These are phyloP conservation scores for Calliphora vicina DNA, from an alignment of 1,140 invertebrate genomes.

Conservation along the genomic window DNA sequence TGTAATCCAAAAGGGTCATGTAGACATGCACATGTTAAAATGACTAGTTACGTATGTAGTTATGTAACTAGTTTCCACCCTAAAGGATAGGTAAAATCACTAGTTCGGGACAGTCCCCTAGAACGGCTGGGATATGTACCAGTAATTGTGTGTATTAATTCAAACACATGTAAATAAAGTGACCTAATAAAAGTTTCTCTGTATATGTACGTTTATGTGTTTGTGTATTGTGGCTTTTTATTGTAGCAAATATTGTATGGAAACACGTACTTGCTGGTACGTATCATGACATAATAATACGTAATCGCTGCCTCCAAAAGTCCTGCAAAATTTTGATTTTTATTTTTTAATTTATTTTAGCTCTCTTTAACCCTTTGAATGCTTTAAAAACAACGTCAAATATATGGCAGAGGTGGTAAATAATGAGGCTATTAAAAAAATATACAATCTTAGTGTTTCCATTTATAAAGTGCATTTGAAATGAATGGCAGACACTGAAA, in stretches of 20 bases:
- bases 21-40: no score
- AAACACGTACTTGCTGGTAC: neutral
- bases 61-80: no score
- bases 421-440: no score
- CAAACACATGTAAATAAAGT: neutral
- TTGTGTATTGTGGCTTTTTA: neutral
- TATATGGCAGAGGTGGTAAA: no score
- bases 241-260: neutral
- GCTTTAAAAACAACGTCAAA: neutral
- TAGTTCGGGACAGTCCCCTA: no score
- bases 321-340: neutral
- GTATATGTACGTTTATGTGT: neutral
- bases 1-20: no score
- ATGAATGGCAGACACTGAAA: no score
- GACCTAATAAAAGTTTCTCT: neutral
- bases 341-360: neutral
- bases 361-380: neutral
- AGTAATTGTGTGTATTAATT: neutral
- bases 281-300: slow-evolving; percentile 1
- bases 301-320: neutral
- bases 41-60: no score
- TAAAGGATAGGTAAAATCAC: no score
- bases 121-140: no score
- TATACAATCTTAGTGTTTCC: no score
- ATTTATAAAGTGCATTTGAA: no score